Evolutionary conservation across 2,113 vertebrate genomes (phyloP).

Genomic region (Pterocles burchelli): DNA sequence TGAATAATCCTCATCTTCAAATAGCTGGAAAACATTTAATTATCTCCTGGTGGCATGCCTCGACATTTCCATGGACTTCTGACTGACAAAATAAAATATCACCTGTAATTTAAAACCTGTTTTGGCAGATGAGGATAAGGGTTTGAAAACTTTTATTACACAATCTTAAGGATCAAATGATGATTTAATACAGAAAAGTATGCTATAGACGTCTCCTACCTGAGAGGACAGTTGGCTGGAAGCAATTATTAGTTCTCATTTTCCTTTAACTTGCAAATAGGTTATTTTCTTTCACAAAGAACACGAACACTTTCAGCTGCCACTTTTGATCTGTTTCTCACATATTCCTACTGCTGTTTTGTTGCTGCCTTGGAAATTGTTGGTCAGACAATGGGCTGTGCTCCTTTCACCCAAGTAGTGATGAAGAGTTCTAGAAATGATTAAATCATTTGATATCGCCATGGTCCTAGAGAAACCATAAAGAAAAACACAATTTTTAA

Average conservation of each 20-base stretch:
- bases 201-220: neutral
- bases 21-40: slow-evolving; percentile 45
- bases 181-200: slow-evolving; percentile 60
- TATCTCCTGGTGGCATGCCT: slow-evolving; percentile 18
- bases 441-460: neutral
- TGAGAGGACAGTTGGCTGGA: slow-evolving; percentile 17
- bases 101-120: slow-evolving; percentile 66
- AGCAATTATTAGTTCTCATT: neutral
- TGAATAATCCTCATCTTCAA: slow-evolving; percentile 57
- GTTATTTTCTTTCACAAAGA: neutral
- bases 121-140: slow-evolving; percentile 49
- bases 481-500: neutral
- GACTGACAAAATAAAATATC: slow-evolving; percentile 67
- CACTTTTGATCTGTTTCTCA: neutral
- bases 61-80: slow-evolving; percentile 45
- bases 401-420: neutral
- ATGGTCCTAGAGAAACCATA: neutral
- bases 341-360: neutral
- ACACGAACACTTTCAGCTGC: neutral
- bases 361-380: neutral
- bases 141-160: slow-evolving; percentile 55
- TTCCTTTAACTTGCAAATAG: neutral
- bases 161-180: slow-evolving; percentile 32
- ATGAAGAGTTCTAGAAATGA: neutral
- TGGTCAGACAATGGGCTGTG: neutral